Evolutionary conservation across 2,888 invertebrate species (phyloP).

Genomic region (Cheilosia variabilis): DNA sequence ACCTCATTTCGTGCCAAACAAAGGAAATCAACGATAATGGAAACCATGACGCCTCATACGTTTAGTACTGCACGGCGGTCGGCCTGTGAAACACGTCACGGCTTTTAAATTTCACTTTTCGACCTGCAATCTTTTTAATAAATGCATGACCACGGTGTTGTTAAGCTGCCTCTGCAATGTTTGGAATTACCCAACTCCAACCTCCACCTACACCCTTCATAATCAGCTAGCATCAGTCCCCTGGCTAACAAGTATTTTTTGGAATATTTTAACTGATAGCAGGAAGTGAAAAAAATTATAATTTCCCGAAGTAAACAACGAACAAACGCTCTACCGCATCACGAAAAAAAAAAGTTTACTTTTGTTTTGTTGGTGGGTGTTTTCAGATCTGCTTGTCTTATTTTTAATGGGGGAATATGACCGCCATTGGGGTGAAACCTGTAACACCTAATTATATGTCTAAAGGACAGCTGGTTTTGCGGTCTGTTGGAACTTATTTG

Average conservation of each 20-base stretch:
- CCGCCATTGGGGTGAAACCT: slow-evolving; percentile 16
- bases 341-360: not conserved
- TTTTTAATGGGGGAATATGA: not conserved
- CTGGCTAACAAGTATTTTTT: not conserved
- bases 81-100: slow-evolving; percentile 3
- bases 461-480: slow-evolving; percentile 12
- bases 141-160: slow-evolving; percentile 51
- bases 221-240: not conserved
- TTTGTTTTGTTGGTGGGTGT: not conserved
- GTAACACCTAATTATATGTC: slow-evolving; percentile 24
- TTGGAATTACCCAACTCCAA: not conserved
- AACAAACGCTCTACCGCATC: not conserved
- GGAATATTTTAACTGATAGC: not conserved
- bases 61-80: not conserved
- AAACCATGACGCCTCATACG: not conserved
- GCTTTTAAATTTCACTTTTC: slow-evolving; percentile 16
- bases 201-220: not conserved
- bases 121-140: slow-evolving; percentile 48
- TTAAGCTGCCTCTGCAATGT: slow-evolving; percentile 4
- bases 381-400: not conserved
- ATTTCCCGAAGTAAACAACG: slow-evolving; percentile 33
- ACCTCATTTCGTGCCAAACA: not conserved
- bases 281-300: not conserved
- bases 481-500: not conserved
- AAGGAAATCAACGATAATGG: not conserved